Evolutionary conservation across 2,888 invertebrate genomes (phyloP).

Genomic region (Hypselothyrea guttata): DNA sequence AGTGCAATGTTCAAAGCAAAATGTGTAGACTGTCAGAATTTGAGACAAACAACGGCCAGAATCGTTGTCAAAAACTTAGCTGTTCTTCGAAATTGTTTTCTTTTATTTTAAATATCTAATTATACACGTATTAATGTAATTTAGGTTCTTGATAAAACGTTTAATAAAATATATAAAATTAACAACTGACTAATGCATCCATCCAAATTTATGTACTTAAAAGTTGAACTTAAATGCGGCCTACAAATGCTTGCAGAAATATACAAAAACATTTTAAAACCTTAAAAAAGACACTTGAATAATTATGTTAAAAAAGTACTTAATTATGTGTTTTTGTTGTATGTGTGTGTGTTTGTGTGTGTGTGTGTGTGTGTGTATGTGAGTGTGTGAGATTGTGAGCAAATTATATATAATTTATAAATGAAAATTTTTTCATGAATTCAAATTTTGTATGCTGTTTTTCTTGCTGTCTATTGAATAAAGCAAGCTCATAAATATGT

Average conservation of each 20-base stretch:
- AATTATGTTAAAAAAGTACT: conserved; percentile 18
- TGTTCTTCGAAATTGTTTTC: conserved; percentile 9
- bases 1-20: no score
- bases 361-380: conserved; percentile 18
- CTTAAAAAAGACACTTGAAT: conserved; percentile 18
- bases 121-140: conserved; percentile 5
- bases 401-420: conserved; percentile 38
- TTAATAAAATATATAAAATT: conserved; percentile 17
- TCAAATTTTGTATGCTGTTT: conserved; percentile 20
- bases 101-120: conserved; percentile 4
- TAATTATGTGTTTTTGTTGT: conserved; percentile 31
- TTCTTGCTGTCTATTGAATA: no score
- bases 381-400: conserved; percentile 20
- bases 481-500: conserved; percentile 1
- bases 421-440: conserved; percentile 15
- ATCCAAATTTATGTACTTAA: conserved; percentile 58
- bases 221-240: no score
- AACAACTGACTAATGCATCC: conserved; percentile 59
- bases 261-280: conserved; percentile 10
- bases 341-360: conserved; percentile 15
- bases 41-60: background rate
- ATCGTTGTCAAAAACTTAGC: background rate
- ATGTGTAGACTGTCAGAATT: no score
- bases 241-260: conserved; percentile 35
- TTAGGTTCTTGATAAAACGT: conserved; percentile 32